Base-by-base conservation (phyloP, 2,113 vertebrate species). In the Noctilio leporinus region DNA sequence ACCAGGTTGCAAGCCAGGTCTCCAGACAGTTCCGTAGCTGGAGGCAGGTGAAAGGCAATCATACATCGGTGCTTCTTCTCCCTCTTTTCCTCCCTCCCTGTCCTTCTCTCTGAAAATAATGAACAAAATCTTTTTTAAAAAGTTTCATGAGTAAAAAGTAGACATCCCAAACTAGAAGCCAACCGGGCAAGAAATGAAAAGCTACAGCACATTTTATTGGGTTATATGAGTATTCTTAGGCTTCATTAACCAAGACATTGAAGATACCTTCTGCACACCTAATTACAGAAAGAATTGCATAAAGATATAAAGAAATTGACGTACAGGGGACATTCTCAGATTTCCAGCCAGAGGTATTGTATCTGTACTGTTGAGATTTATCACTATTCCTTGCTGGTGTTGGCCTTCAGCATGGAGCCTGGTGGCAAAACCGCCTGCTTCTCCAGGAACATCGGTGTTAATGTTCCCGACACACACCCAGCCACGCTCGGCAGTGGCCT, bases 81-180 rank as follows among this genome's bases (percentile, higher is more conserved):
- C n/a, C n/a, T n/a, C n/a, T n/a, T n/a, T n/a, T n/a, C n/a, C n/a
- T n/a, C n/a, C n/a, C n/a, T n/a, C n/a, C n/a, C n/a, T n/a, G n/a
- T n/a, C n/a, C n/a, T n/a, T n/a, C n/a, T n/a, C n/a, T n/a, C n/a
- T n/a, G n/a, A n/a, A n/a, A n/a, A n/a, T n/a, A n/a, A n/a, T n/a
- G n/a, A n/a, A n/a, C n/a, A n/a, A n/a, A n/a, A n/a, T n/a, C n/a
- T n/a, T n/a, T n/a, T n/a, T n/a, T n/a, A n/a, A 96, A 96, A 96
- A 97, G 76, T 83, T 96, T 91, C 76, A 94, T 96, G 85, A 95
- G 96, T 95, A 95, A 97, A 94, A 97, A 94, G 47, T 43, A 88
- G 95, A 93, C 43, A 84, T 28, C 78, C 77, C 28, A 86, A 91
- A 93, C 67, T 78, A 92, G 69, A 92, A 95, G 96, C 95, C 96